Evolutionary conservation across 2,888 invertebrate genomes (phyloP).

Genomic region (Odontocolon sp.): DNA sequence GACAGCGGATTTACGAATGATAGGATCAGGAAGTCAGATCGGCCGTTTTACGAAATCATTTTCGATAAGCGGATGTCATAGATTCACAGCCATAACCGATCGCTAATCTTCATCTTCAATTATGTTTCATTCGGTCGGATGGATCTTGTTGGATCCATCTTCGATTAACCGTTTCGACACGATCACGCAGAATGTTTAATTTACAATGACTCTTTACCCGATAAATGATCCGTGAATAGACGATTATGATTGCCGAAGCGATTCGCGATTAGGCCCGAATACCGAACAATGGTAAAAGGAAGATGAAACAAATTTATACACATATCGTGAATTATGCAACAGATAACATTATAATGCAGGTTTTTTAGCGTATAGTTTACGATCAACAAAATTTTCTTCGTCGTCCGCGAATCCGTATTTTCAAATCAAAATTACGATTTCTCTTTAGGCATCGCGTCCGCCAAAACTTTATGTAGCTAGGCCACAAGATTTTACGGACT

Average conservation of each 20-base stretch:
- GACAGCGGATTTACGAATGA: constrained; percentile 3
- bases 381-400: neutral
- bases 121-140: constrained; percentile 20
- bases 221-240: no score
- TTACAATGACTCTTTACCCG: no score
- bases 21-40: constrained; percentile 15
- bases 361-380: constrained; percentile 69
- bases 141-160: constrained; percentile 12
- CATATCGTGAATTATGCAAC: constrained; percentile 64
- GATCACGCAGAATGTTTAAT: no score
- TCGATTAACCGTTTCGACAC: neutral
- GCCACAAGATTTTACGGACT: constrained; percentile 47
- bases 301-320: constrained; percentile 28
- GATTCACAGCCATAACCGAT: constrained; percentile 58
- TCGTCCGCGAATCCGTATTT: neutral
- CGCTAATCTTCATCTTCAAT: constrained; percentile 37
- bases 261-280: neutral
- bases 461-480: constrained; percentile 32
- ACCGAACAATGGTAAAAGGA: constrained; percentile 27
- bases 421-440: neutral
- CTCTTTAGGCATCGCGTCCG: constrained; percentile 13
- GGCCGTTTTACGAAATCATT: constrained; percentile 37
- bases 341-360: constrained; percentile 73
- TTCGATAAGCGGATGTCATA: constrained; percentile 50
- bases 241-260: neutral